Evolutionary conservation across 2,113 vertebrate genomes (phyloP).

Genomic region (Peucedramus taeniatus): DNA sequence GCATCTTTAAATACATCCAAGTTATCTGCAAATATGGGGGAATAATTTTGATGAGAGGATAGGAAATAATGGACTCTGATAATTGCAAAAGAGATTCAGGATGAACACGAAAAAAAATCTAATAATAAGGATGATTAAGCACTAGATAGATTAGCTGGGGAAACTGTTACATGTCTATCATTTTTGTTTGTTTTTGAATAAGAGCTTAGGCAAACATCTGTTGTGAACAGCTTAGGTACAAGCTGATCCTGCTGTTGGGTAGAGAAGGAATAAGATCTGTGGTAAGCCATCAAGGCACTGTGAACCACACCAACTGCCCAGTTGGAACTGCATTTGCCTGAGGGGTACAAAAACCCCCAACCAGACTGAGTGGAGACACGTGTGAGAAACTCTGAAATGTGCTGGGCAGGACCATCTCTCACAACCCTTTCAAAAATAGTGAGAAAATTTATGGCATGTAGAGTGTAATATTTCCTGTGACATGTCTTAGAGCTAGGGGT

Average conservation of each 20-base stretch:
- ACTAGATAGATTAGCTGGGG: not conserved
- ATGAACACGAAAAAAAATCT: not conserved
- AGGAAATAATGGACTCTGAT: not conserved
- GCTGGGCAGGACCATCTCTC: not conserved
- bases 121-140: not conserved
- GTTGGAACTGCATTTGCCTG: not conserved
- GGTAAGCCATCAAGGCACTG: not conserved
- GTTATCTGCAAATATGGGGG: not conserved
- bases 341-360: not conserved
- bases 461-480: not conserved
- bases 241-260: not conserved
- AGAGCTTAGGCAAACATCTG: slow-evolving; percentile 14
- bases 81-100: not conserved
- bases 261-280: not conserved
- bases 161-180: not conserved
- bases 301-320: not conserved
- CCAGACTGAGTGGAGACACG: fast-evolving
- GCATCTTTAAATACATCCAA: not conserved
- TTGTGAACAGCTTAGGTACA: not conserved
- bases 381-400: not conserved
- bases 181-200: slow-evolving; percentile 2
- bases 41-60: not conserved
- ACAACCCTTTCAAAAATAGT: not conserved
- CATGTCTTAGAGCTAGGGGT: not conserved
- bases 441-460: not conserved